Base-by-base conservation (phyloP, 23 tunicate species). In the Corella eumyota region DNA sequence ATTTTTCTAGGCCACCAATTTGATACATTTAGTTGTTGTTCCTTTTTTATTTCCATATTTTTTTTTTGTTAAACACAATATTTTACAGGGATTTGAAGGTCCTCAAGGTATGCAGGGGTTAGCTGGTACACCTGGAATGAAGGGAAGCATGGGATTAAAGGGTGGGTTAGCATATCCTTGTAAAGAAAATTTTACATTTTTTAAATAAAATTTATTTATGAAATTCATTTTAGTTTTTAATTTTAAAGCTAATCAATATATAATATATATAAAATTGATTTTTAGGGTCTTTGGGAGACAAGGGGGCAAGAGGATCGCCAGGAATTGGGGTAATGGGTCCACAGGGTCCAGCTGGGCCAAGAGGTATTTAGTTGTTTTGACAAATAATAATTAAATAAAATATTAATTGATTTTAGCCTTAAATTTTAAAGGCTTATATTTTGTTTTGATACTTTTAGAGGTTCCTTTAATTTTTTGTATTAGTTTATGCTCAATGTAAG, bases 231-330 rank as follows among this genome's bases (percentile, higher is more conserved):
- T n/a, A n/a, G n/a, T n/a, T n/a, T n/a, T n/a, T n/a, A n/a, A n/a
- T n/a, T n/a, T n/a, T n/a, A n/a, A n/a, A 36, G 0, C 26, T 36
- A 24, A 38, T 23, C 27, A 17, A 20, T 35, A 36, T 11, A 11
- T 25, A 20, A 0, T 19, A 36, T 0, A 7, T n/a, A n/a, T n/a
- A n/a, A n/a, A n/a, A n/a, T 30, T 67, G 56, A 0, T 32, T 32
- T 67, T n/a, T 31, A 84, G 94, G 94, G 5, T 36, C 51, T 21
- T 22, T 58, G 11, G 91, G 91, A 6, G 80, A 81, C 46, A 76
- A 55, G 66, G 95, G 95, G 23, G 56, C 70, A 24, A 77, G 75
- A 66, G 93, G 93, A 15, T 22, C 58, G 25, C 69, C 76, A 26
- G 71, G 67, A 6, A 49, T 51, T 36, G 81, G 81, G 27, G 38